Percentiles rank a stretch among this genome's conserved stretches.
phyloP scores from a whole-genome alignment of 92 coral and sea anemone species.

The Umimayanthus chanpuru region DNA sequence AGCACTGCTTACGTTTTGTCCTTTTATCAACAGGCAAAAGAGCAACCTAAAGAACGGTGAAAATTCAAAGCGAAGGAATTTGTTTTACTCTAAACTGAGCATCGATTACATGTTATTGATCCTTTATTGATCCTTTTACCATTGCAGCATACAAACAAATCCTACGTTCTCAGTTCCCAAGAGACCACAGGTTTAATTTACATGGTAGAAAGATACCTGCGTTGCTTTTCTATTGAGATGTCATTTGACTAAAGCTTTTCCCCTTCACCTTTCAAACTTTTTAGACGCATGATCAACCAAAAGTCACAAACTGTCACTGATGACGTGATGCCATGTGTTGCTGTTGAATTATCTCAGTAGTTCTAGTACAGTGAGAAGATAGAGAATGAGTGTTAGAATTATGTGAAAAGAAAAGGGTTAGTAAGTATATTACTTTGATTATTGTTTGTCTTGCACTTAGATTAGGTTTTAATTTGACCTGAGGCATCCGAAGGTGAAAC shows the following conservation, averaged over 20 bases:
- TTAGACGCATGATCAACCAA: neutral
- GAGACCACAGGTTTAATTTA: too few relatives aligned
- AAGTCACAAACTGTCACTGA: neutral
- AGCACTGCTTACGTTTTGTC: too few relatives aligned
- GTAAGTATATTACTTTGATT: neutral
- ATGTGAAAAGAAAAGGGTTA: neutral
- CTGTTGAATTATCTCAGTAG: neutral
- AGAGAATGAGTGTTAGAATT: neutral
- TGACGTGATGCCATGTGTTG: neutral
- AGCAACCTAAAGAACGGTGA: too few relatives aligned
- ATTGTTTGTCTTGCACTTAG: neutral
- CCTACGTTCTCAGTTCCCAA: neutral
- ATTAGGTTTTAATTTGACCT: neutral
- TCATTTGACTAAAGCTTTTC: too few relatives aligned
- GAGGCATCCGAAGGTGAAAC: neutral
- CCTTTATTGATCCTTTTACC: too few relatives aligned
- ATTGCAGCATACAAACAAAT: neutral
- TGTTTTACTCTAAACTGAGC: too few relatives aligned
- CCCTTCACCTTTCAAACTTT: too few relatives aligned
- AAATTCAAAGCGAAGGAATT: too few relatives aligned
- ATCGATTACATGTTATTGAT: too few relatives aligned
- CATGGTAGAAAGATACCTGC: too few relatives aligned
- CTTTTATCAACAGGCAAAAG: too few relatives aligned
- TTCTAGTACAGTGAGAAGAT: neutral
- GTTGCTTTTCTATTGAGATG: too few relatives aligned